Percentiles rank a stretch among this genome's conserved stretches.
phyloP scores from a whole-genome alignment of 2,797 vertebrate species.

The Simalia tracyae region DNA sequence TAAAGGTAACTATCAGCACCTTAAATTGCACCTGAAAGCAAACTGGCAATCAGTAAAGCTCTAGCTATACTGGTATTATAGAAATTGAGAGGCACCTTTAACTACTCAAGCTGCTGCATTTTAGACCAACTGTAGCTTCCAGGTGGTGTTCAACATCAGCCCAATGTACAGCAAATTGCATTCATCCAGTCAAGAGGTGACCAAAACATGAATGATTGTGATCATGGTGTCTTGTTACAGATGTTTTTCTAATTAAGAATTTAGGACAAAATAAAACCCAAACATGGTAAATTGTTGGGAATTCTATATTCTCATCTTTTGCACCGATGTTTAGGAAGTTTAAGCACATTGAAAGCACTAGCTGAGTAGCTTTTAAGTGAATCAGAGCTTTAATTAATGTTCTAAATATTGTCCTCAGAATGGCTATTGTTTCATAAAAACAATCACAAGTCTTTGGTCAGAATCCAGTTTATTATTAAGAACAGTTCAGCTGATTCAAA shows the following conservation, averaged over 20 bases:
- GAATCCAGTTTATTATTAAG: conserved; percentile 25
- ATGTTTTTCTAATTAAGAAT: not conserved
- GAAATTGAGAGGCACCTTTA: not conserved
- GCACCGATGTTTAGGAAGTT: conserved; percentile 53
- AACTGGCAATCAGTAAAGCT: not conserved
- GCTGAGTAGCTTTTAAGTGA: not conserved
- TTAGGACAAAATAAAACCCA: not conserved
- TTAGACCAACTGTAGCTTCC: not conserved
- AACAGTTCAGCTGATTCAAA: not conserved
- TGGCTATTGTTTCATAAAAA: conserved; percentile 30
- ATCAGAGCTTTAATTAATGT: conserved; percentile 40
- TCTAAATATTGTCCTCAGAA: conserved; percentile 53
- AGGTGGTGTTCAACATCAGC: not conserved
- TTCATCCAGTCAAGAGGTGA: not conserved
- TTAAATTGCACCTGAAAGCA: not conserved
- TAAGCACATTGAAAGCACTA: conserved; percentile 42
- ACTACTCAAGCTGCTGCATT: not conserved
- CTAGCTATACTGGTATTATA: not conserved
- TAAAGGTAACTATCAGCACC: not conserved
- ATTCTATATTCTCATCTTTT: not conserved
- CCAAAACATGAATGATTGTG: not conserved
- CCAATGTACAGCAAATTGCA: not conserved
- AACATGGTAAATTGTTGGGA: not conserved
- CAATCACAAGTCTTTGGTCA: conserved; percentile 22
- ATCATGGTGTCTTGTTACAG: not conserved